Evolutionary conservation across 1,140 invertebrate species (phyloP).

Genomic region (Dendrolimus punctatus): DNA sequence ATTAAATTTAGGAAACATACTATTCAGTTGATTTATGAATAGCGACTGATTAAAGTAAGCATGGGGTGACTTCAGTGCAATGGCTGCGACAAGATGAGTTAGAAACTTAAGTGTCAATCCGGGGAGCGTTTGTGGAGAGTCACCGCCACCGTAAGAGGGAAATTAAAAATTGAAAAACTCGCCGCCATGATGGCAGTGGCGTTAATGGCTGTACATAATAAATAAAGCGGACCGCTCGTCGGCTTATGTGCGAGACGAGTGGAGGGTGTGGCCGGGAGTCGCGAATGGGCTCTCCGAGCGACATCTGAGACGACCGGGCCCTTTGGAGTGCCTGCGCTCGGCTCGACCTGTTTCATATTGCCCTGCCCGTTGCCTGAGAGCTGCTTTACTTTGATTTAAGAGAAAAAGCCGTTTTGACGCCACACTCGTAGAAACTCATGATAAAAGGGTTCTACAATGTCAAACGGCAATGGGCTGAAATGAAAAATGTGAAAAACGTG

Average conservation of each 20-base stretch:
- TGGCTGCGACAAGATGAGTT: slow-evolving; percentile 29
- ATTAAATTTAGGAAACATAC: too few relatives aligned
- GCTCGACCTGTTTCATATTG: slow-evolving; percentile 65
- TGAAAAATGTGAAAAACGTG: slow-evolving; percentile 8
- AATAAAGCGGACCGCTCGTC: slow-evolving; percentile 63
- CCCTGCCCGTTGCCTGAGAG: slow-evolving; percentile 53
- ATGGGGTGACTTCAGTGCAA: slow-evolving; percentile 5
- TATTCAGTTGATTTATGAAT: not conserved
- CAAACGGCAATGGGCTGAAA: slow-evolving; percentile 20
- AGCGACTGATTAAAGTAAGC: not conserved
- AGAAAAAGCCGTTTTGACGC: slow-evolving; percentile 57
- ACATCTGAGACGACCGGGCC: slow-evolving; percentile 63
- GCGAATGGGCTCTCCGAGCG: slow-evolving; percentile 62
- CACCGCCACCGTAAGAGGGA: slow-evolving; percentile 41
- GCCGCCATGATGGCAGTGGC: slow-evolving; percentile 62
- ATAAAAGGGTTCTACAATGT: slow-evolving; percentile 28
- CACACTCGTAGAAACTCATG: slow-evolving; percentile 22
- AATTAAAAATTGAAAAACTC: slow-evolving; percentile 68
- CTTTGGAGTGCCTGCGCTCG: slow-evolving; percentile 53
- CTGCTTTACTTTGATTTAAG: slow-evolving; percentile 65
- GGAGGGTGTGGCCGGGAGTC: slow-evolving; percentile 60
- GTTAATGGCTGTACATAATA: slow-evolving; percentile 70
- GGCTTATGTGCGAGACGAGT: slow-evolving; percentile 66
- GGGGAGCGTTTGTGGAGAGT: slow-evolving; percentile 42
- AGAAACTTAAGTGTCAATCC: slow-evolving; percentile 54